Percentiles rank a stretch among this genome's conserved stretches.
These are phyloP conservation scores for Parazoanthus swiftii DNA, from an alignment of 92 coral and sea anemone genomes.

Conservation along the genomic window DNA sequence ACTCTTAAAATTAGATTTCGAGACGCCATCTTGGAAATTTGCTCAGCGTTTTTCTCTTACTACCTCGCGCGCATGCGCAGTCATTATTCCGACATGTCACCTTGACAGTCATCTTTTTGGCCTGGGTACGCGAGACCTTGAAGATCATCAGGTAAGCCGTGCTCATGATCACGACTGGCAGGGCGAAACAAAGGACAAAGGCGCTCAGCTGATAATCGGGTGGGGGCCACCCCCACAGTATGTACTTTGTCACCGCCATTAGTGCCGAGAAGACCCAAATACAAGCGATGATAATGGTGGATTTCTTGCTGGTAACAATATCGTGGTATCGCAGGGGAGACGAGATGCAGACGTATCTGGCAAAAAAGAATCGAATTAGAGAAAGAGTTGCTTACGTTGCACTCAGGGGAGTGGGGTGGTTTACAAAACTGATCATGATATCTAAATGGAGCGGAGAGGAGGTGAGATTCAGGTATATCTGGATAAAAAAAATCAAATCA, in stretches of 20 bases:
- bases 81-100: not conserved
- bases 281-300: slow-evolving; percentile 63
- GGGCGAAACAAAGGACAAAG: slow-evolving; percentile 74
- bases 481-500: too few species aligned
- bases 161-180: slow-evolving; percentile 83
- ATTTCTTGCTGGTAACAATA: slow-evolving; percentile 64
- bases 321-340: slow-evolving; percentile 84
- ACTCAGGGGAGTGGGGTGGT: not conserved
- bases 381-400: not conserved
- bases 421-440: too few species aligned
- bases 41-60: too few species aligned
- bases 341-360: slow-evolving; percentile 75
- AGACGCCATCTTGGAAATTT: too few species aligned
- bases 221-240: slow-evolving; percentile 57
- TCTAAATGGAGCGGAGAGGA: too few species aligned
- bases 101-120: slow-evolving; percentile 70
- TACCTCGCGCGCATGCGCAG: too few species aligned
- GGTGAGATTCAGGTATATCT: too few species aligned
- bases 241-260: slow-evolving; percentile 63
- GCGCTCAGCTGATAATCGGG: slow-evolving; percentile 71
- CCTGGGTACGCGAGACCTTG: slow-evolving; percentile 93
- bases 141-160: slow-evolving; percentile 81
- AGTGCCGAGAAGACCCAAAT: slow-evolving; percentile 66
- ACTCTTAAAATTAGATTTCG: too few species aligned
- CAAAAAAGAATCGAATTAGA: not conserved